These are phyloP conservation scores for Pinctada fucata DNA, from an alignment of 2,888 invertebrate species.

Conservation along the genomic window DNA sequence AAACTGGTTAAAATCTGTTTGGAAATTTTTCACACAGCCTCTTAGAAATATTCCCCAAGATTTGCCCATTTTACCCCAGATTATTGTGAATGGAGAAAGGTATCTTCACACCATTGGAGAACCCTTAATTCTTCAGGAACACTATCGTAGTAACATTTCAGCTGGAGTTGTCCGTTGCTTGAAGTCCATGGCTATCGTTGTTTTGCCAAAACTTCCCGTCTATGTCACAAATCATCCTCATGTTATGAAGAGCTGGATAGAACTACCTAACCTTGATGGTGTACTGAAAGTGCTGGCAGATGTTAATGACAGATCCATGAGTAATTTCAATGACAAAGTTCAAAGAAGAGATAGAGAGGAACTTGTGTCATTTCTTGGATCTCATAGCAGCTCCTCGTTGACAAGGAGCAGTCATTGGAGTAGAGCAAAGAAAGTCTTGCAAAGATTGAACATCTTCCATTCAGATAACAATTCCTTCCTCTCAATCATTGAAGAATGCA, in stretches of 20 bases:
- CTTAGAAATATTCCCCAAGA: no score
- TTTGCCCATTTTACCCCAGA: no score
- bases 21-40: no score
- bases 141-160: not conserved
- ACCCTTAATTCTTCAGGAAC: conserved; percentile 8
- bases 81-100: not conserved
- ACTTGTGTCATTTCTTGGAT: not conserved
- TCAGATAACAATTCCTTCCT: not conserved
- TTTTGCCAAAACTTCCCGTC: conserved; percentile 14
- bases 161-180: conserved; percentile 22
- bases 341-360: not conserved
- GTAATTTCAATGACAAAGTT: not conserved
- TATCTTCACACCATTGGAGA: conserved; percentile 17
- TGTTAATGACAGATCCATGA: not conserved
- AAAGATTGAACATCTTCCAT: not conserved
- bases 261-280: not conserved
- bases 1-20: no score
- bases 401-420: no score
- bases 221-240: conserved; percentile 14
- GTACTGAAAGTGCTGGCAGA: not conserved
- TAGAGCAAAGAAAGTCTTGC: not conserved
- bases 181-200: conserved; percentile 21
- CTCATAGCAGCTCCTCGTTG: not conserved
- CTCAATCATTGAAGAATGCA: not conserved
- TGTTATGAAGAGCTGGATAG: not conserved